Conservation (phyloP, 2,113 vertebrate genomes). For the Zootoca vivipara region DNA sequence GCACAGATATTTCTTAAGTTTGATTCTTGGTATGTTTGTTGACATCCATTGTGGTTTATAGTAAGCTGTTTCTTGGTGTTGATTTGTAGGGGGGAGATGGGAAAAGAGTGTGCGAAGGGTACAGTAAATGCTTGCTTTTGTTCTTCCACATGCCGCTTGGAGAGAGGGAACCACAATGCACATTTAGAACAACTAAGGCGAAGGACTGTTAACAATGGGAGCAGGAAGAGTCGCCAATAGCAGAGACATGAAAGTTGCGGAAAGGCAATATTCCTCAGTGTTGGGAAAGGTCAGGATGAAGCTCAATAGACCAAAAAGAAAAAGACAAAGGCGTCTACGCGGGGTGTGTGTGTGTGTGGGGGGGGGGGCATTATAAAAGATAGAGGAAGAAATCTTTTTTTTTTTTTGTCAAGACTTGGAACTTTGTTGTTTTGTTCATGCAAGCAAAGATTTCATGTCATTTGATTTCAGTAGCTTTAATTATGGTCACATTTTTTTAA, state of each 20-base stretch:
- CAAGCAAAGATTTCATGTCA: constrained; percentile 71
- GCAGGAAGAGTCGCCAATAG: constrained; percentile 59
- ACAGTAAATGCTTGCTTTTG: constrained; percentile 2
- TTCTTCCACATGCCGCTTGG: constrained; percentile 40
- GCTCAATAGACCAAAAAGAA: constrained; percentile 63
- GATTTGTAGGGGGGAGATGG: background rate
- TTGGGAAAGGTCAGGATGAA: constrained; percentile 72
- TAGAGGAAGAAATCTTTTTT: constrained; percentile 70
- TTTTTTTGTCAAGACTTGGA: constrained; percentile 67
- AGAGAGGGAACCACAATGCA: constrained; percentile 37
- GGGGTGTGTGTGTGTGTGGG: too few species aligned
- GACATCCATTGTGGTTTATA: constrained; percentile 30
- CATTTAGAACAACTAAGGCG: constrained; percentile 51
- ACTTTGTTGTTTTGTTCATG: constrained; percentile 72
- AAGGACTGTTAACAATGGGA: constrained; percentile 63
- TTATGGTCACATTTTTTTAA: constrained; percentile 45
- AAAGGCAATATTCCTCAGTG: constrained; percentile 72
- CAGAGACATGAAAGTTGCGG: constrained; percentile 68
- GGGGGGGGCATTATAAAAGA: constrained; percentile 52
- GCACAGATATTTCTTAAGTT: constrained; percentile 38
- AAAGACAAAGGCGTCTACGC: too few species aligned
- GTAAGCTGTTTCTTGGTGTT: background rate
- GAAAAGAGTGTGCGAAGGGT: constrained; percentile 1
- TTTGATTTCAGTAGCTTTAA: constrained; percentile 53
- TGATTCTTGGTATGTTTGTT: constrained; percentile 43